Evolutionary conservation across 2,113 vertebrate genomes (phyloP), one percentile per base, ranked within the genome.

Genomic region (Mobula hypostoma): DNA sequence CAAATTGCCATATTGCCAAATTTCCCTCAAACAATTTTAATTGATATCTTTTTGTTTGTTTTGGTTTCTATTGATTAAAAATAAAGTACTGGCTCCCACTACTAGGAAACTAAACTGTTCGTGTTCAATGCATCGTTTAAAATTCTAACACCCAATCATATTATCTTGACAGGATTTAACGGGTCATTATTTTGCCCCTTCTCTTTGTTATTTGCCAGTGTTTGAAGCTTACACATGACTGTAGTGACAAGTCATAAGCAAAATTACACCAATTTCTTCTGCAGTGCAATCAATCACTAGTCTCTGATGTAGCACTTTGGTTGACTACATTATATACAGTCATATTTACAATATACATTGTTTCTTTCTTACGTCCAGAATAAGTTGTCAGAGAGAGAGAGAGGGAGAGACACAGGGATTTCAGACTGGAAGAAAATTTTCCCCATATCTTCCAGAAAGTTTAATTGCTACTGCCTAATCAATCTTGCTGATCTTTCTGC

Each of bases 201-300:
- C 68, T 74, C 36, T 40, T 48, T 56, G 36, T 74, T 91, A 21
- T 29, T 93, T 93, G 91, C 7, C 91, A 93, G 68, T 29, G 17
- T 66, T 48, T 93, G 68, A 72, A 74, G 36, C 74, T 24, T 93
- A 56, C 68, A 56, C 36, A 76, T 93, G 70, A 93, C 70, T 70
- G 74, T 93, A 12, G 40, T 76, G 68, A 48, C 91, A 93, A 74
- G 70, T 29, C 40, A 56, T 74, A 36, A 76, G 36, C 19, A 93
- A 32, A 72, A 72, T 40, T 48, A 72, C 24, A 74, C 66, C 72
- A 66, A 93, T 92, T 93, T 72, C 32, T 74, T 32, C 68, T 70
- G 90, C 68, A 93, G 21, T 72, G 32, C 68, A 68, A 93, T 93
- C 91, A 40, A 93, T 76, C 91, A 93, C 56, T 93, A 93, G 21